These are phyloP conservation scores for Dendroctonus ponderosae DNA, from an alignment of 1,140 invertebrate genomes.

Conservation along the genomic window DNA sequence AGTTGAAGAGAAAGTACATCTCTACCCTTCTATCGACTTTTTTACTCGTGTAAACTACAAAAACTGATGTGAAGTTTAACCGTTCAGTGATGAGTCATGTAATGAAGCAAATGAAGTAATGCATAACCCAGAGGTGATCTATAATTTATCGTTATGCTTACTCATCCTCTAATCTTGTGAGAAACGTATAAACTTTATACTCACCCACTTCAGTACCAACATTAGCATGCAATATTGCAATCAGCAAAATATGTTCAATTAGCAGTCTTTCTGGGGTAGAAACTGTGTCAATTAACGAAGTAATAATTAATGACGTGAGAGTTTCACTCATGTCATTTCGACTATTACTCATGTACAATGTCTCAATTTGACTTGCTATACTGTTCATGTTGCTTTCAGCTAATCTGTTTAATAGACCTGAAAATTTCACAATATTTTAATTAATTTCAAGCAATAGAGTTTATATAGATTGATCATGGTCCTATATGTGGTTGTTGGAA, in stretches of 20 bases:
- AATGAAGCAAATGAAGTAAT: no score
- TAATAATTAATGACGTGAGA: constrained; percentile 66
- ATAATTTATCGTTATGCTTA: no score
- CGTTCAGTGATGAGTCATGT: no score
- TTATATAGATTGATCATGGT: not conserved
- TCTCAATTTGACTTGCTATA: constrained; percentile 72
- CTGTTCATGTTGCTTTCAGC: constrained; percentile 85
- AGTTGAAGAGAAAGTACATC: no score
- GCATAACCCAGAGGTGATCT: no score
- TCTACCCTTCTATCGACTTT: no score
- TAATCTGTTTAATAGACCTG: constrained; percentile 79
- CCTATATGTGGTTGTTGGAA: no score
- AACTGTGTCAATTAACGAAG: constrained; percentile 63
- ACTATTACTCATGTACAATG: constrained; percentile 72
- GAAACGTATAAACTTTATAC: constrained; percentile 7
- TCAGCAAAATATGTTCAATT: constrained; percentile 79
- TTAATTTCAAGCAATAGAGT: not conserved
- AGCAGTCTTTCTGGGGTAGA: constrained; percentile 76
- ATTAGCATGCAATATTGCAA: constrained; percentile 85
- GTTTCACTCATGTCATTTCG: constrained; percentile 81
- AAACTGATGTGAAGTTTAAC: no score
- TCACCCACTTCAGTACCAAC: constrained; percentile 85
- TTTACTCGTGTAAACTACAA: no score
- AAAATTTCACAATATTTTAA: constrained; percentile 3
- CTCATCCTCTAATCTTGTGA: no score